Evolutionary conservation across 2,888 invertebrate genomes (phyloP).

Genomic region (Diaprepes abbreviatus): DNA sequence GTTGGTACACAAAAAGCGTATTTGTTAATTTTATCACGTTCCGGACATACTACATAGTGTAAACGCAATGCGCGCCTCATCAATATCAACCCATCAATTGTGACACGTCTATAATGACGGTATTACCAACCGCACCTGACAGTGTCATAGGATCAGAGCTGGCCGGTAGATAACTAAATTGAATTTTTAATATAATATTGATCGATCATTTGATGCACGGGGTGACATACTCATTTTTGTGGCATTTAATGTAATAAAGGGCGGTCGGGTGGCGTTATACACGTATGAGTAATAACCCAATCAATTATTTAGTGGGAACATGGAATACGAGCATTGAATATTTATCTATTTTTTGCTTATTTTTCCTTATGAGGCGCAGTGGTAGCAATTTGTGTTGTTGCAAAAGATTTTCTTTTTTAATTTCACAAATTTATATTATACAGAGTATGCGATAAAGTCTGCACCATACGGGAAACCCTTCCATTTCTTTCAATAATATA

Average conservation of each 20-base stretch:
- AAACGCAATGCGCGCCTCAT: conserved; percentile 58
- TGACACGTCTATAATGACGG: conserved; percentile 66
- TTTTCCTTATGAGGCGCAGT: not conserved
- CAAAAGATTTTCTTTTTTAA: too few species aligned
- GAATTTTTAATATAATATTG: conserved; percentile 63
- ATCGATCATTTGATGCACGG: conserved; percentile 52
- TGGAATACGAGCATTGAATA: not conserved
- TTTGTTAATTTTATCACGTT: conserved; percentile 41
- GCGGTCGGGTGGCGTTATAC: conserved; percentile 1
- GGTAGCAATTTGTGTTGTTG: not conserved
- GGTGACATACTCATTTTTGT: conserved; percentile 29
- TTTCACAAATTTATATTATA: too few species aligned
- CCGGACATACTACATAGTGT: conserved; percentile 37
- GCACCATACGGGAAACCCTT: too few species aligned
- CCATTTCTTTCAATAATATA: too few species aligned
- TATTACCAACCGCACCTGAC: conserved; percentile 66
- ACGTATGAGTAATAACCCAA: conserved; percentile 30
- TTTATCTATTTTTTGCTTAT: conserved; percentile 1
- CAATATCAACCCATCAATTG: conserved; percentile 65
- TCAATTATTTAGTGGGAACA: conserved; percentile 30
- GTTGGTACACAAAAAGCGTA: conserved; percentile 11
- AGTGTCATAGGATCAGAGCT: conserved; percentile 61
- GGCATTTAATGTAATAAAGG: conserved; percentile 41
- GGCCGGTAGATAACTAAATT: conserved; percentile 60
- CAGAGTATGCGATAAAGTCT: too few species aligned